Conservation (phyloP, 2,797 vertebrate species). For the Pseudochaenichthys georgianus region DNA sequence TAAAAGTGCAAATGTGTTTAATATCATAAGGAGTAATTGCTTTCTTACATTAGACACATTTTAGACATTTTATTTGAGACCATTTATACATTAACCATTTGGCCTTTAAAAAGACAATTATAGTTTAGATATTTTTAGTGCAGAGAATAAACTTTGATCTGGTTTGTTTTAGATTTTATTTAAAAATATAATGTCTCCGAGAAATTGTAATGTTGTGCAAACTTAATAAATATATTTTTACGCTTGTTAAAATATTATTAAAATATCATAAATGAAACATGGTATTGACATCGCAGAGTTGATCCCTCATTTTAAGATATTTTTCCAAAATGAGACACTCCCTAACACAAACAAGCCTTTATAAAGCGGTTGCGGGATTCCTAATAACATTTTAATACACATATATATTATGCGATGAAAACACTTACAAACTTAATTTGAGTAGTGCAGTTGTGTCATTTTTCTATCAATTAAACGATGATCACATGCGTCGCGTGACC, state of each 20-base stretch:
- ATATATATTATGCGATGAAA: not conserved
- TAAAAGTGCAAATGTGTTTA: constrained; percentile 46
- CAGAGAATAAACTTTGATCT: not conserved
- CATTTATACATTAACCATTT: constrained; percentile 14
- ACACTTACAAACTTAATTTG: not conserved
- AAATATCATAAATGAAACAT: constrained; percentile 59
- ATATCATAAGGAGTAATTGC: constrained; percentile 18
- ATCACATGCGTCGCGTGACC: constrained; percentile 14
- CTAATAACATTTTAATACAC: constrained; percentile 75
- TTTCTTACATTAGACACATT: constrained; percentile 16
- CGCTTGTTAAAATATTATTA: constrained; percentile 19
- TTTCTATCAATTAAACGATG: not conserved
- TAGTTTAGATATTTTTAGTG: constrained; percentile 2
- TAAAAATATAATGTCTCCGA: not conserved
- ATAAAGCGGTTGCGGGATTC: constrained; percentile 68
- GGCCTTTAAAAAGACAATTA: constrained; percentile 10
- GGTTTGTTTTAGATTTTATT: not conserved
- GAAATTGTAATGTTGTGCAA: constrained; percentile 10
- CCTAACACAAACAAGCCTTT: constrained; percentile 21
- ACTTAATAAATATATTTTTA: not conserved
- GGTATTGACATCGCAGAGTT: constrained; percentile 69
- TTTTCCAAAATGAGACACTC: constrained; percentile 80
- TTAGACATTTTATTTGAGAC: not conserved
- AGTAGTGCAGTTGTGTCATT: not conserved
- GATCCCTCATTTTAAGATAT: constrained; percentile 79